Evolutionary conservation across 2,888 invertebrate species (phyloP), one percentile per base, ranked within the genome.

Genomic region (Baccha elongata): DNA sequence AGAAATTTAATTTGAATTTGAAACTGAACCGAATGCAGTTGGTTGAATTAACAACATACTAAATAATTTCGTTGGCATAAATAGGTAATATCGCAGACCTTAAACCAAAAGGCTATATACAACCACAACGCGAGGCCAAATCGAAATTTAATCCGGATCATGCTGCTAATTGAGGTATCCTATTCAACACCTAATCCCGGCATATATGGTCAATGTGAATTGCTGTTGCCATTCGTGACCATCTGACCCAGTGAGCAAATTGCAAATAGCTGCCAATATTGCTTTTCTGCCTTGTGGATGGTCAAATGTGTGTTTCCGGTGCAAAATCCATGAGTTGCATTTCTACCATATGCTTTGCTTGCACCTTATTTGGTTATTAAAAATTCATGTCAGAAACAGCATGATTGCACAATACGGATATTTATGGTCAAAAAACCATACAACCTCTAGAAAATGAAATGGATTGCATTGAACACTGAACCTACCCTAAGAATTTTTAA

Each of bases 371-470:
- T 64, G 23, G 40, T 48, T 69, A 76, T 76, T 76, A 64, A 71
- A 76, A 76, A 76, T 64, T 46, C 69, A 76, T 71, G 40, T 76
- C 53, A 40, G 55, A 64, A 64, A 64, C 46, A 62, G 37, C 29
- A 11, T 60, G 40, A 68, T 68, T 60, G 44, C 58, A 55, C 19
- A 23, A 65, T 48, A 58, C 15, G 32, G 50, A 29, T 37, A 50
- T 29, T 60, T 44, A 60, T 60, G 17, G 29, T 23, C 29, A 37
- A 55, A 53, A 55, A 40, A 3, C 6, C 8, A n/a, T n/a, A n/a
- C n/a, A 53, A 32, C 21, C 7, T 35, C 26, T 21, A 11, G 37
- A 10, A 55, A 48, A 48, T 58, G 42, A 67, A 58, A 21, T 23
- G 44, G 26, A 60, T 60, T 74, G 55, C 65, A 67, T 74, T 50